Evolutionary conservation across 2,888 invertebrate genomes (phyloP).

Genomic region (Drepana falcataria): DNA sequence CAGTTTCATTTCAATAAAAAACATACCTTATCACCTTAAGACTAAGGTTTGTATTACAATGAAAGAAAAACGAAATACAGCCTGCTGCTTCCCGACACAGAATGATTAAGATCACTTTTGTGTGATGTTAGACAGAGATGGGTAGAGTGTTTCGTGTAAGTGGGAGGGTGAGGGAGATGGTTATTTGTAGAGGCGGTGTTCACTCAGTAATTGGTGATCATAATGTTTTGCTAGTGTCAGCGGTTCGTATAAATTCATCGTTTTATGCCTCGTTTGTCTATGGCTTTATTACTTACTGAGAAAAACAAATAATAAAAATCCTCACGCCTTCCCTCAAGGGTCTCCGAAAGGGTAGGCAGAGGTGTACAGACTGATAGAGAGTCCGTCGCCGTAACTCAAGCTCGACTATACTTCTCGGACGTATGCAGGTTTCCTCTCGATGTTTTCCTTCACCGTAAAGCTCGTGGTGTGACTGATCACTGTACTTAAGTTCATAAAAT

Average conservation of each 20-base stretch:
- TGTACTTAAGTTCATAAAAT: too few relatives aligned
- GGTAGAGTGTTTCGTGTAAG: slow-evolving; percentile 18
- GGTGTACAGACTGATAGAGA: too few relatives aligned
- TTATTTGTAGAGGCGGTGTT: slow-evolving; percentile 59
- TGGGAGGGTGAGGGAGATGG: slow-evolving; percentile 24
- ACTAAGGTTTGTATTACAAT: slow-evolving; percentile 7
- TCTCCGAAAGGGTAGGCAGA: too few relatives aligned
- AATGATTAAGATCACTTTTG: slow-evolving; percentile 59
- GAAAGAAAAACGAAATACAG: background rate
- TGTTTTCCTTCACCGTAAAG: too few relatives aligned
- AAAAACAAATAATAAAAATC: too few relatives aligned
- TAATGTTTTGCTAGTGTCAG: slow-evolving; percentile 72
- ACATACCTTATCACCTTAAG: slow-evolving; percentile 7
- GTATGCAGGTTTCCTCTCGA: too few relatives aligned
- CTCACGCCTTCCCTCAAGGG: too few relatives aligned
- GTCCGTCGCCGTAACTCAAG: too few relatives aligned
- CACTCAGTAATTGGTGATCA: slow-evolving; percentile 74
- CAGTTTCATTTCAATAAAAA: slow-evolving; percentile 6
- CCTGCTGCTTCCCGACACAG: slow-evolving; percentile 15
- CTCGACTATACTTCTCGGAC: too few relatives aligned
- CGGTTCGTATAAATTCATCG: slow-evolving; percentile 61
- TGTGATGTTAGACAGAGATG: slow-evolving; percentile 33
- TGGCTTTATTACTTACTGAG: background rate
- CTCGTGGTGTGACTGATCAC: too few relatives aligned
- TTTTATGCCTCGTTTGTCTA: slow-evolving; percentile 49